Conservation (phyloP, 2,888 invertebrate genomes). For the Apomyelois bistriatella region DNA sequence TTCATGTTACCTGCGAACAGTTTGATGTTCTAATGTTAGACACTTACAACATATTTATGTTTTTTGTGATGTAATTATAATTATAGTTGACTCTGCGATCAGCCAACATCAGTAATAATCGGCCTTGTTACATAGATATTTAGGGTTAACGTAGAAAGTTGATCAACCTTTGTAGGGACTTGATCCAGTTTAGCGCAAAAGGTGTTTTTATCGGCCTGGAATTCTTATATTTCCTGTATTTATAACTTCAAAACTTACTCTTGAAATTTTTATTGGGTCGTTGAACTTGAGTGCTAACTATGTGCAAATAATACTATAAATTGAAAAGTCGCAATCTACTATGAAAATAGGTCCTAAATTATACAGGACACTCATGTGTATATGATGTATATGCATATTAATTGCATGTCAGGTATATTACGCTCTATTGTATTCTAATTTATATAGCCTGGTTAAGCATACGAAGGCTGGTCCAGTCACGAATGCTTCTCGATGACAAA, state of each 20-base stretch:
- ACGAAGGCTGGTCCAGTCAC: constrained; percentile 69
- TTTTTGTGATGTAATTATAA: constrained; percentile 3
- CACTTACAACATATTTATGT: background rate
- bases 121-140: constrained; percentile 1
- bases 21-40: constrained; percentile 1
- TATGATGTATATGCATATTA: constrained; percentile 48
- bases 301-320: background rate
- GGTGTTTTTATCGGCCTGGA: constrained; percentile 4
- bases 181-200: constrained; percentile 1
- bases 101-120: background rate
- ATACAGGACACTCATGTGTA: constrained; percentile 18
- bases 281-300: background rate
- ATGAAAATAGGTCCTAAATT: constrained; percentile 10
- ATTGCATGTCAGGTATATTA: constrained; percentile 61
- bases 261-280: background rate
- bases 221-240: background rate
- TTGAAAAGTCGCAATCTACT: constrained; percentile 5
- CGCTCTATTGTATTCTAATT: constrained; percentile 74
- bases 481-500: constrained; percentile 52
- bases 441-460: constrained; percentile 53
- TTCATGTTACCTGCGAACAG: constrained; percentile 10
- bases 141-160: constrained; percentile 10
- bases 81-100: background rate
- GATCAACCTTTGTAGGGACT: constrained; percentile 1
- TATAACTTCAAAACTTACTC: background rate